Evolutionary conservation across 2,113 vertebrate species (phyloP).

Genomic region (Scortum barcoo): DNA sequence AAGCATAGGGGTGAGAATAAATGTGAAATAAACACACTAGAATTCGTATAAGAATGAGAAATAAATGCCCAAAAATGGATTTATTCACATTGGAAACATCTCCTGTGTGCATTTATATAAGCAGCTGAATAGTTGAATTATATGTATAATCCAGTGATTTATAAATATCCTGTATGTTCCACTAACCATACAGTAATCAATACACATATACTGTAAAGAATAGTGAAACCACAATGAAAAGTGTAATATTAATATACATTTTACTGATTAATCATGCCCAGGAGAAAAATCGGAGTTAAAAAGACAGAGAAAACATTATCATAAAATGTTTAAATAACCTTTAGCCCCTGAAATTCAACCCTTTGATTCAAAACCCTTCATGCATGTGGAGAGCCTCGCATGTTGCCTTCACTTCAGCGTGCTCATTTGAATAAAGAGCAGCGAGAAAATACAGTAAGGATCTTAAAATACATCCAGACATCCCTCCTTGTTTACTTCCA

Average conservation of each 20-base stretch:
- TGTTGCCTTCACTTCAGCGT: background rate
- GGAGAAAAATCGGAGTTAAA: background rate
- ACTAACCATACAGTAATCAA: background rate
- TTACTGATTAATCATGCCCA: background rate
- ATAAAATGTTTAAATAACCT: background rate
- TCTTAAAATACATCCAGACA: conserved; percentile 46
- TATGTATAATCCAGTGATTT: background rate
- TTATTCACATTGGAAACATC: background rate
- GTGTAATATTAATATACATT: background rate
- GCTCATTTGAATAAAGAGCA: conserved; percentile 43
- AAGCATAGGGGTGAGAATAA: background rate
- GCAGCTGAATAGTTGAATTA: background rate
- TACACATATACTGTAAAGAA: background rate
- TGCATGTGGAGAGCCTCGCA: background rate
- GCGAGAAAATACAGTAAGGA: conserved; percentile 16
- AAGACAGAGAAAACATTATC: background rate
- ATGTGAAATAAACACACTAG: background rate
- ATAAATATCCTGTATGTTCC: background rate
- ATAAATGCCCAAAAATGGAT: background rate
- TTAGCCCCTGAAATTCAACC: background rate
- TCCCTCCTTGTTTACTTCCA: conserved; percentile 52
- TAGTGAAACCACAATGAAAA: background rate
- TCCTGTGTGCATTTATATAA: background rate
- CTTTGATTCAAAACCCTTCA: background rate
- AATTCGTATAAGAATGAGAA: background rate